A percentile compares a stretch with the other conserved stretches of the same genome.
phyloP scores from a whole-genome alignment of 2,113 vertebrate species.

The Alexandromys fortis region DNA sequence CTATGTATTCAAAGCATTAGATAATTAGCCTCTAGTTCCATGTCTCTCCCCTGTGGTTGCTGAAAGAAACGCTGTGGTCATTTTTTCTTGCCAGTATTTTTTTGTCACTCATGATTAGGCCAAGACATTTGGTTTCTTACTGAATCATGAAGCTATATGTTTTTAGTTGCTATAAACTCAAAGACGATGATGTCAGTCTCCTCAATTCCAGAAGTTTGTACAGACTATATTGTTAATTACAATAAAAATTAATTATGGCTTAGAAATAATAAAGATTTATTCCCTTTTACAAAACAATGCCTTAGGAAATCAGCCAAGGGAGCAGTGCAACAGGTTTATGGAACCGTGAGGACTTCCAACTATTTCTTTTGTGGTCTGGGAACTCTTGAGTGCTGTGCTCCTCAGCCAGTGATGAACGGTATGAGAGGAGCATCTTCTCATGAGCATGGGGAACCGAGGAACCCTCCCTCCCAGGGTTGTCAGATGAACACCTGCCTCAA shows the following conservation, averaged over 20 bases:
- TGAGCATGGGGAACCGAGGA: neutral
- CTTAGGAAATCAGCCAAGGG: neutral
- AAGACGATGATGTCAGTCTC: constrained; percentile 47
- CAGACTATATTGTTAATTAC: constrained; percentile 42
- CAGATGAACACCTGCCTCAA: neutral
- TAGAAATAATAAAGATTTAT: constrained; percentile 34
- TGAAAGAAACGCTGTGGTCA: constrained; percentile 49
- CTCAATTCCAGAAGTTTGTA: constrained; percentile 53
- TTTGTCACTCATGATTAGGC: constrained; percentile 34
- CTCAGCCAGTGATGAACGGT: neutral
- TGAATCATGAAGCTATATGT: constrained; percentile 43
- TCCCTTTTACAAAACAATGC: constrained; percentile 20
- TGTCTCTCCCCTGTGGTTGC: constrained; percentile 36
- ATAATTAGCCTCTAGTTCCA: constrained; percentile 56
- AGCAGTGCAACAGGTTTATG: neutral
- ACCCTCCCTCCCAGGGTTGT: neutral
- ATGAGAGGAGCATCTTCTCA: neutral
- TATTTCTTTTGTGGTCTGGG: constrained; percentile 47
- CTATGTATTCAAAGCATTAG: constrained; percentile 45
- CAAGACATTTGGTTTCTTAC: constrained; percentile 59
- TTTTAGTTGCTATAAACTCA: constrained; percentile 65
- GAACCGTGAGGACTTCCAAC: constrained; percentile 6
- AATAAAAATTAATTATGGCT: constrained; percentile 56
- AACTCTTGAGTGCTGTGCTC: neutral
- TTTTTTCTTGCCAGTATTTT: constrained; percentile 66